phyloP scores from a whole-genome alignment of 2,888 invertebrate genomes.

The Pollenia angustigena region DNA sequence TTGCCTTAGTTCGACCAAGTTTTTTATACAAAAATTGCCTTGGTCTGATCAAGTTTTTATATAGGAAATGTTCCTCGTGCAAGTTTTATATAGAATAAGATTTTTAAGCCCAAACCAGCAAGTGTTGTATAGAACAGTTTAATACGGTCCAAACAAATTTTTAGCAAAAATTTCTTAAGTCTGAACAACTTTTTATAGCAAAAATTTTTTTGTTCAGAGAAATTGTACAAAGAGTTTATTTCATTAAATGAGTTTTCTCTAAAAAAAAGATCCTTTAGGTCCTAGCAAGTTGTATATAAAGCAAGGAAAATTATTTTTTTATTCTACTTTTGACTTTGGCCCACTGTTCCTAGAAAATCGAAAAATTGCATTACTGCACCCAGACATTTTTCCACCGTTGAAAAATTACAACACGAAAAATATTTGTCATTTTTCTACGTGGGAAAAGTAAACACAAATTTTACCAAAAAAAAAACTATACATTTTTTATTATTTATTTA shows the following conservation, averaged over 20 bases:
- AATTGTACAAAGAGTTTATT: no score
- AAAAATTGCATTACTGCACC: no score
- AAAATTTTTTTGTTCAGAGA: no score
- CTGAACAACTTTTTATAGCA: no score
- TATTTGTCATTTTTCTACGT: slow-evolving; percentile 7
- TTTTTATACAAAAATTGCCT: not conserved
- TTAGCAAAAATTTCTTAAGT: no score
- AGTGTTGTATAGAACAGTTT: not conserved
- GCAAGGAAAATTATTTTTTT: not conserved
- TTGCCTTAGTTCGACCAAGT: not conserved
- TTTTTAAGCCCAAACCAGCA: no score
- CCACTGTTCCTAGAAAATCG: no score
- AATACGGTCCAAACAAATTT: no score
- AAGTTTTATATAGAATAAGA: not conserved
- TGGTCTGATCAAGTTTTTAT: not conserved
- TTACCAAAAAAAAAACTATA: slow-evolving; percentile 1
- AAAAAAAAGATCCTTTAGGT: no score
- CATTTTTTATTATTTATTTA: slow-evolving; percentile 34
- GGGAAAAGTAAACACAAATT: slow-evolving; percentile 30
- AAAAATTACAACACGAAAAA: not conserved
- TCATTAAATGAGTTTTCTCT: no score
- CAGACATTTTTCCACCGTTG: no score
- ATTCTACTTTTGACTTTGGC: not conserved
- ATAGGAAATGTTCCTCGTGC: not conserved
- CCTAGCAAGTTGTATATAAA: not conserved